Evolutionary conservation across 2,797 vertebrate species (phyloP), one percentile per base, ranked within the genome.

Genomic region (Leptoclinus maculatus): DNA sequence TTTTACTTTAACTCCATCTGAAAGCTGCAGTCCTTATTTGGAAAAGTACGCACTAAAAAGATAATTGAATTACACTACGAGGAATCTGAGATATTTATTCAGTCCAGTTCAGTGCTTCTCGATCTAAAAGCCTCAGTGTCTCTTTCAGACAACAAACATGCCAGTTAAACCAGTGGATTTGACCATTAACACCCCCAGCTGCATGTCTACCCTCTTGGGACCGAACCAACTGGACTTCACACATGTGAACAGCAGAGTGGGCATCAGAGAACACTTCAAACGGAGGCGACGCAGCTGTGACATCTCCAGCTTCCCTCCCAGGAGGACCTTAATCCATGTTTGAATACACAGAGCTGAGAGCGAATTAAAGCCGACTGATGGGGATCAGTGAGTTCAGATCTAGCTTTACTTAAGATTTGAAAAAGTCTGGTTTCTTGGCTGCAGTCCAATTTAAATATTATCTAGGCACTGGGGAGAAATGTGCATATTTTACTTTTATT

Each of bases 361-460:
- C 45, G 25, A 89, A 81, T 91, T 84, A 85, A 83, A 39, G 39
- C 2, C 53, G 84, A 83, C 34, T 76, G 87, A 87, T 13, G 67
- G 23, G 69, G 72, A 74, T 84, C 60, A 54, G 67, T 2, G 63
- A 34, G 69, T 14, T 82, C 71, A 54, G 53, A 69, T 62, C 51
- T 12, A 9, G 7, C 23, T 63, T 70, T 66, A 36, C 32, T 14
- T 4, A 12, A 14, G 43, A 56, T 68, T 7, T 72, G 17, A 62
- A 72, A 70, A 23, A 5, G 25, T 9, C 21, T 7, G 29, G 25
- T 57, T 68, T 79, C 58, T 77, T 75, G 80, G 82, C 70, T 66
- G 36, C 23, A 4, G 39, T 60, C 71, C 58, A 79, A 78, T 66
- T 56, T 29, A n/a, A 49, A 23, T 38, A 47, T 49, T 27, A 53